Base-by-base conservation (phyloP, 1,140 invertebrate genomes). In the Trachymyrmex septentrionalis region DNA sequence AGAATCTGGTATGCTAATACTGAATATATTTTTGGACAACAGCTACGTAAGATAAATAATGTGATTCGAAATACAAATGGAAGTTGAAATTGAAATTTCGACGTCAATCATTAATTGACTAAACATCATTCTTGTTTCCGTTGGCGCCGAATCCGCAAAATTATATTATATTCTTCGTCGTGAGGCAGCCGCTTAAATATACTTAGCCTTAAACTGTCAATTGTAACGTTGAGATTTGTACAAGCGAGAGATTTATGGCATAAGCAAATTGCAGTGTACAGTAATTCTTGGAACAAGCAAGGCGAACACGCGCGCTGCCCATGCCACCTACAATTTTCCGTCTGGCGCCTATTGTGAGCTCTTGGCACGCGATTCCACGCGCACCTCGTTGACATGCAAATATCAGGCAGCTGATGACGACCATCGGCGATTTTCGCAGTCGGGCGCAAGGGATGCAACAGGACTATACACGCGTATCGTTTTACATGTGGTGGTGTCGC, bases 301-400 rank as follows among this genome's bases (percentile, higher is more conserved):
- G 12, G 59, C 24, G 38, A 71, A 69, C 77, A 80, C 44, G 9
- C 48, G 38, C 12, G 64, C 27, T 44, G 44, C 19, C 14, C 9
- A 34, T 34, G 59, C 34, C 67, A 48, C 53, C 67, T 73, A 72
- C 80, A 82, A 73, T 82, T 73, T 82, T 59, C 78, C 50, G 30
- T 34, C 48, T n/a, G 24, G 3, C 48, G 24, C 14, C 48, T 55
- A 69, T 38, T 80, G 27, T 80, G 30, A 38, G 63, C 16, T 10
- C 30, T 38, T 50, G 63, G 64, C 77, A 81, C 77, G 77, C 77
- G 64, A 81, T 81, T 81, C 30, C 77, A 24, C 48, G n/a, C 64
- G 63, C n/a, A 38, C 24, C 69, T 84, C 48, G 55, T 84, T 61
- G 80, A 73, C 69, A 75, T 61, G 80, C 80, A 75, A 75, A 75